A percentile compares a stretch with the other conserved stretches of the same genome.
Conservation (phyloP, 2,888 invertebrate genomes). For the Agrochola lychnidis region DNA sequence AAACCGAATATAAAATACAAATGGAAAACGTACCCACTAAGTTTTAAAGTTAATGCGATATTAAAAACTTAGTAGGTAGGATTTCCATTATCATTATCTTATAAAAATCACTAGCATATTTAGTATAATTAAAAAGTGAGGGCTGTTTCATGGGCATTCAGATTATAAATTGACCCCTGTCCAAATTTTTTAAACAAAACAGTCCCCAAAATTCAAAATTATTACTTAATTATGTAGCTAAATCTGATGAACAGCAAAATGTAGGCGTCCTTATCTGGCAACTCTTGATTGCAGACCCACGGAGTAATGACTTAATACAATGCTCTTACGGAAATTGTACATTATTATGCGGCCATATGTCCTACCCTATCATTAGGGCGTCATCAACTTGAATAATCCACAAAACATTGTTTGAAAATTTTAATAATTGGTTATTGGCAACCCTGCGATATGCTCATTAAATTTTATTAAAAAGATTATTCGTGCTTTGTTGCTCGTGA, state of each 20-base stretch:
- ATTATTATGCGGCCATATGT: constrained; percentile 78
- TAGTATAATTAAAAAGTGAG: not conserved
- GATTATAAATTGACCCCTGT: not conserved
- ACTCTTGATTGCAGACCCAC: constrained; percentile 73
- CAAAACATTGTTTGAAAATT: constrained; percentile 66
- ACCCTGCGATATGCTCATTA: constrained; percentile 54
- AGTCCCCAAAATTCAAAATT: not conserved
- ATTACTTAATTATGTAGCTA: constrained; percentile 22
- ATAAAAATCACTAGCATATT: not conserved
- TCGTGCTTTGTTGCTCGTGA: constrained; percentile 19
- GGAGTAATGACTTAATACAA: constrained; percentile 86
- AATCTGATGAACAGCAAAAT: constrained; percentile 43
- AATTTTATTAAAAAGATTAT: constrained; percentile 55
- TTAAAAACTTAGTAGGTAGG: too few relatives aligned
- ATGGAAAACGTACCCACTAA: not conserved
- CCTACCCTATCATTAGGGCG: constrained; percentile 79
- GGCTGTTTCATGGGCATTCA: not conserved
- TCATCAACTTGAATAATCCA: constrained; percentile 78
- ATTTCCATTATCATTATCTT: not conserved
- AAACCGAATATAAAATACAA: not conserved
- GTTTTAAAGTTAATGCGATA: not conserved
- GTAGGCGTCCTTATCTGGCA: constrained; percentile 53
- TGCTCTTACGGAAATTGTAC: constrained; percentile 83
- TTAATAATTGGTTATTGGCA: constrained; percentile 62
- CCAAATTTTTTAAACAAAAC: not conserved